Evolutionary conservation across 2,888 invertebrate species (phyloP).

Genomic region (Lepidocyrtoides sp.): DNA sequence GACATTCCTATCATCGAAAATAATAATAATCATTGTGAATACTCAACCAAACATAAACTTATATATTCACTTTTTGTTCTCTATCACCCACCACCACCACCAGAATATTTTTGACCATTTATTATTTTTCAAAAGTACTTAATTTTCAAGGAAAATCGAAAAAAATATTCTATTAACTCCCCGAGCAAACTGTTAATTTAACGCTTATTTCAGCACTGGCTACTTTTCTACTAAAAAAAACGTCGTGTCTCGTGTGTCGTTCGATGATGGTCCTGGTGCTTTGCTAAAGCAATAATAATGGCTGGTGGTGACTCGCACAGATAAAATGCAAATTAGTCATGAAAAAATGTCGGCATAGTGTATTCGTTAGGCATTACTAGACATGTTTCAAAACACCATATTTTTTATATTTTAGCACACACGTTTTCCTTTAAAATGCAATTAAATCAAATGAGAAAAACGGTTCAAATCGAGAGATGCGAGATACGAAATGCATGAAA

Average conservation of each 20-base stretch:
- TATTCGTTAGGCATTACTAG: neutral
- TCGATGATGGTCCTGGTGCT: neutral
- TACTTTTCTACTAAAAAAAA: neutral
- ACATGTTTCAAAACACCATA: too few species aligned
- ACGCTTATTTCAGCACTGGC: neutral
- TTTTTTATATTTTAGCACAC: neutral
- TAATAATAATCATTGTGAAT: constrained; percentile 1
- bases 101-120: too few species aligned
- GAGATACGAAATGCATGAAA: neutral
- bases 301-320: constrained; percentile 4
- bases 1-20: neutral
- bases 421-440: constrained; percentile 6
- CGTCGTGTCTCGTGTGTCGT: neutral
- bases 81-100: neutral
- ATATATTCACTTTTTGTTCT: neutral
- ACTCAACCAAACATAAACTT: too few species aligned
- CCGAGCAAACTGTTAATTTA: neutral
- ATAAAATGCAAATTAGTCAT: constrained; percentile 34
- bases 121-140: constrained; percentile 1
- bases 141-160: neutral
- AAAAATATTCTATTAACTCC: constrained; percentile 22
- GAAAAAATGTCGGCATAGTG: neutral
- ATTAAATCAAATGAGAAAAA: neutral
- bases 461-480: too few species aligned
- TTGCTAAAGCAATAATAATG: neutral